phyloP scores from a whole-genome alignment of 1,140 invertebrate species.

The Halotydeus destructor region DNA sequence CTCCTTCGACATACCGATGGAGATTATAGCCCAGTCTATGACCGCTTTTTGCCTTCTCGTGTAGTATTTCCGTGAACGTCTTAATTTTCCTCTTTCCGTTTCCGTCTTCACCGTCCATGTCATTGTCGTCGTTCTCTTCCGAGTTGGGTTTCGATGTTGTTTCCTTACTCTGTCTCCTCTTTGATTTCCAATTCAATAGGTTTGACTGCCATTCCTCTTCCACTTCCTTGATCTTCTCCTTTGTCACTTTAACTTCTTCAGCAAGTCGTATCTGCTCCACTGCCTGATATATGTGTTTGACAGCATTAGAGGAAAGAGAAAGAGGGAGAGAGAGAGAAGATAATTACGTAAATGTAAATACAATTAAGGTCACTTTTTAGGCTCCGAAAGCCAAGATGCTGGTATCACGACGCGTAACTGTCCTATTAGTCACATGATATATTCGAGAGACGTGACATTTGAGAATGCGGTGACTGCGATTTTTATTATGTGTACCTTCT shows the following conservation, averaged over 20 bases:
- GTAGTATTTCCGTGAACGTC: constrained; percentile 82
- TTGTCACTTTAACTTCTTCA: constrained; percentile 19
- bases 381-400: background rate
- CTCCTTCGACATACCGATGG: constrained; percentile 11
- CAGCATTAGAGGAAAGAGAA: too few species aligned
- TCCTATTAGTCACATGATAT: background rate
- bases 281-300: too few species aligned
- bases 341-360: background rate
- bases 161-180: constrained; percentile 38
- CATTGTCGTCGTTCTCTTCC: constrained; percentile 45
- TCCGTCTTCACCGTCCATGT: constrained; percentile 31
- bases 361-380: background rate
- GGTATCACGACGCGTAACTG: background rate
- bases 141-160: constrained; percentile 51
- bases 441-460: background rate
- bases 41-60: constrained; percentile 34
- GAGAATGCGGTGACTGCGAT: background rate
- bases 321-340: background rate
- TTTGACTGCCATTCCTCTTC: constrained; percentile 38
- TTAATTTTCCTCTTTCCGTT: constrained; percentile 42
- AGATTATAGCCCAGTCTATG: constrained; percentile 14
- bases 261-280: constrained; percentile 20
- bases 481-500: background rate
- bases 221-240: constrained; percentile 20
- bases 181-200: constrained; percentile 80